phyloP scores from a whole-genome alignment of 30 jellyfish, hydroid and myxozoan genomes.

The Turritopsis rubra region DNA sequence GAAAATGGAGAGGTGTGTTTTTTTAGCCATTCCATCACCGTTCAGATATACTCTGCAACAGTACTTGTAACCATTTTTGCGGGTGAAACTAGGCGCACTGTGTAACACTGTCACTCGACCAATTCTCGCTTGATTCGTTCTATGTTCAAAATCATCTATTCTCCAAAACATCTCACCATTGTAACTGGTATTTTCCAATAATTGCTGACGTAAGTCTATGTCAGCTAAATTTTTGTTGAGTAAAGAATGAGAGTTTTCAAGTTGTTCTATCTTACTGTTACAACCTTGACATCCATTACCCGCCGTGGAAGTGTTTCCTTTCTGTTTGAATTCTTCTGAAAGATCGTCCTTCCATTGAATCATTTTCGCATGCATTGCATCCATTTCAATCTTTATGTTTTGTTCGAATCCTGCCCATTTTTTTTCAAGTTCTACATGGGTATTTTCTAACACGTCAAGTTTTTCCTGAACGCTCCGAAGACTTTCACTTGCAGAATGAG shows the following conservation, averaged over 20 bases:
- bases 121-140: constrained; percentile 56
- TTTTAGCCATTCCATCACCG: constrained; percentile 88
- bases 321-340: not conserved
- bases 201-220: constrained; percentile 53
- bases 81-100: constrained; percentile 83
- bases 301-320: not conserved
- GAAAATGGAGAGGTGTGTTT: constrained; percentile 59
- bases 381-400: not conserved
- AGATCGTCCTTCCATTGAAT: not conserved
- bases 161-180: constrained; percentile 73
- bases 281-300: not conserved
- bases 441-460: not conserved
- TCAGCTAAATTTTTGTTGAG: constrained; percentile 37
- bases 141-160: constrained; percentile 43
- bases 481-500: not conserved
- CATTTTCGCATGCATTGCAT: not conserved
- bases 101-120: constrained; percentile 77
- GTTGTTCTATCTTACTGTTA: not conserved
- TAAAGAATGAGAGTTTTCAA: not conserved
- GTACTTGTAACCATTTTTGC: constrained; percentile 77
- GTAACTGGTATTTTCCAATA: constrained; percentile 62
- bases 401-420: not conserved
- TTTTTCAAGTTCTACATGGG: not conserved
- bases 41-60: constrained; percentile 75
- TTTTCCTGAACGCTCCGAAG: not conserved